Evolutionary conservation across 2,113 vertebrate genomes (phyloP).

Genomic region (Natator depressus): DNA sequence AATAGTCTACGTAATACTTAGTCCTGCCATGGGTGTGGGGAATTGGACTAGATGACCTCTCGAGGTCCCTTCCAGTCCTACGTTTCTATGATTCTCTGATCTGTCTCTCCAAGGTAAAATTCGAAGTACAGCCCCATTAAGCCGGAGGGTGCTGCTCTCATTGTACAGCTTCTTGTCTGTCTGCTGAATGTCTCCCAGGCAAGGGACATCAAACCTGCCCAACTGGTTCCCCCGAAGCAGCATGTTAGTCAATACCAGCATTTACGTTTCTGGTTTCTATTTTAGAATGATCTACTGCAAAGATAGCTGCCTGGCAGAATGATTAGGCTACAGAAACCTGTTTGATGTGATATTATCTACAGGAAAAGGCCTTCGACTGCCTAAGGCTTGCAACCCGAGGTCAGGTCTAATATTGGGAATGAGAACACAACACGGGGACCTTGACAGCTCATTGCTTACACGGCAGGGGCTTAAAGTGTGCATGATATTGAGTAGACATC

Average conservation of each 20-base stretch:
- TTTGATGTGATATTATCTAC: background rate
- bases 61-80: no score
- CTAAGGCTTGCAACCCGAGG: background rate
- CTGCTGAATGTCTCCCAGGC: background rate
- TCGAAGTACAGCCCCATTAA: background rate
- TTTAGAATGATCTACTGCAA: constrained; percentile 33
- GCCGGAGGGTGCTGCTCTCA: background rate
- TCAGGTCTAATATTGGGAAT: background rate
- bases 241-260: no score
- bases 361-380: background rate
- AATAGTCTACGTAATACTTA: no score
- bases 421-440: rapidly evolving
- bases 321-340: background rate
- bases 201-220: background rate
- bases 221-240: background rate
- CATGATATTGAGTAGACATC: background rate
- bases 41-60: no score
- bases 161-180: background rate
- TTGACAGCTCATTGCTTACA: rapidly evolving
- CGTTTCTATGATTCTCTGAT: no score
- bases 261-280: constrained; percentile 16
- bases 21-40: no score
- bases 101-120: background rate
- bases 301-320: background rate
- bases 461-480: background rate